Base-by-base conservation (phyloP, 2,888 invertebrate genomes). In the Lasioglossum marginatum region DNA sequence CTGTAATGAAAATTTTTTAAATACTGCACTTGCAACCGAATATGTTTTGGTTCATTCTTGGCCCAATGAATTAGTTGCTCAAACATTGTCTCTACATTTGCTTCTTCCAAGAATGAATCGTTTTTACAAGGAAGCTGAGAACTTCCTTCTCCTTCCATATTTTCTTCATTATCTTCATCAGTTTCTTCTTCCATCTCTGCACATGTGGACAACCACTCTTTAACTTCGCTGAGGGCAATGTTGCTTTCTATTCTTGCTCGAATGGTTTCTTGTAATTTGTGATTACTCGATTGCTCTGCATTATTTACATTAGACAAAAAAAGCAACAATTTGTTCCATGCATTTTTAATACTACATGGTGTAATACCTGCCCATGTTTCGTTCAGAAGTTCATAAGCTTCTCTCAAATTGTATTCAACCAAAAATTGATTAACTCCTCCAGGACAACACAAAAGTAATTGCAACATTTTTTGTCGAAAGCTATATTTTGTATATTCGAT, bases 341-440 rank as follows among this genome's bases (percentile, higher is more conserved):
- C 66, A 66, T 66, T 66, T 66, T 66, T 66, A 34, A 66, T 66
- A 34, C 27, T 31, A 19, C 31, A 66, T 6, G 63, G 63, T 27
- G 63, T 66, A 66, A 66, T 34, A 66, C 63, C 19, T 31, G 16
- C 34, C 63, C 63, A 66, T 66, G 63, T 66, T 66, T 66, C 34
- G 19, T 34, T 66, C 31, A 66, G 5, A 19, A 66, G 63, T 66
- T 66, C 63, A 16, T 34, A 34, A 66, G 34, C 19, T 34, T 66
- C 34, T 6, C 34, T 66, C 31, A 34, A 31, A 31, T 19, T 6
- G 16, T 19, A 66, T 66, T 66, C 63, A 31, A 66, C 6, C 19
- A 66, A 66, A 66, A 66, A 34, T 66, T 66, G 34, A 66, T 34
- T 16, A 27, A 66, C 1, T 14, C 63, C 63, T 5, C 63, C 63